phyloP scores from a whole-genome alignment of 2,113 vertebrate genomes.

The Corythaeola cristata region DNA sequence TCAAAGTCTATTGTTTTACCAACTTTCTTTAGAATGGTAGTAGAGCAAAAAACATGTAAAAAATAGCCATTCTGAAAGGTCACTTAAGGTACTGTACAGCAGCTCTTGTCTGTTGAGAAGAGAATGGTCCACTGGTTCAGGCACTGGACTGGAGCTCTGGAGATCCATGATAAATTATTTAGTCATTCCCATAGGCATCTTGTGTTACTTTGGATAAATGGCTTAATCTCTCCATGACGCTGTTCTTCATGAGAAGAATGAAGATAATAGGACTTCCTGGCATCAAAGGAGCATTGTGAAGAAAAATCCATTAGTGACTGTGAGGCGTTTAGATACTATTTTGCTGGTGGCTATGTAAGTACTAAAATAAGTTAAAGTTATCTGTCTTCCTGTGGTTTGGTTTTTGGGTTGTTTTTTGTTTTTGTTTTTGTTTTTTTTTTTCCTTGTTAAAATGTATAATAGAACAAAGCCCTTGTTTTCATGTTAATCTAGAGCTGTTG shows the following conservation, averaged over 20 bases:
- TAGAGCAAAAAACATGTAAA: neutral
- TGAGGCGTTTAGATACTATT: neutral
- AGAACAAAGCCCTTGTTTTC: neutral
- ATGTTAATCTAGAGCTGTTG: neutral
- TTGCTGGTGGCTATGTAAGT: neutral
- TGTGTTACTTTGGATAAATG: conserved; percentile 53
- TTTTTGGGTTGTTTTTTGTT: no score
- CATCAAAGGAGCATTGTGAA: conserved; percentile 31
- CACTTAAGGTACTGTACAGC: conserved; percentile 19
- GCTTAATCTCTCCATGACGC: conserved; percentile 46
- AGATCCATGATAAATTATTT: conserved; percentile 54
- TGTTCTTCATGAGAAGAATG: conserved; percentile 30
- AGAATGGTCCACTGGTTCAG: conserved; percentile 35
- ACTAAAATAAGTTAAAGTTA: neutral
- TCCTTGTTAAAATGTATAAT: neutral
- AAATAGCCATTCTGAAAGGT: conserved; percentile 1
- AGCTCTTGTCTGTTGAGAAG: neutral
- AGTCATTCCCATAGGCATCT: conserved; percentile 47
- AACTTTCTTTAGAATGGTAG: neutral
- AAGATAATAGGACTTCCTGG: conserved; percentile 47
- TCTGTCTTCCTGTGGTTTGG: neutral
- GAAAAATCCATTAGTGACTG: conserved; percentile 35
- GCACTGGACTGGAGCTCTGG: neutral
- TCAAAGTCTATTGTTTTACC: neutral
- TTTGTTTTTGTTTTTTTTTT: neutral